Conservation (phyloP, 2,888 invertebrate species). For the Hetaerina titia region DNA sequence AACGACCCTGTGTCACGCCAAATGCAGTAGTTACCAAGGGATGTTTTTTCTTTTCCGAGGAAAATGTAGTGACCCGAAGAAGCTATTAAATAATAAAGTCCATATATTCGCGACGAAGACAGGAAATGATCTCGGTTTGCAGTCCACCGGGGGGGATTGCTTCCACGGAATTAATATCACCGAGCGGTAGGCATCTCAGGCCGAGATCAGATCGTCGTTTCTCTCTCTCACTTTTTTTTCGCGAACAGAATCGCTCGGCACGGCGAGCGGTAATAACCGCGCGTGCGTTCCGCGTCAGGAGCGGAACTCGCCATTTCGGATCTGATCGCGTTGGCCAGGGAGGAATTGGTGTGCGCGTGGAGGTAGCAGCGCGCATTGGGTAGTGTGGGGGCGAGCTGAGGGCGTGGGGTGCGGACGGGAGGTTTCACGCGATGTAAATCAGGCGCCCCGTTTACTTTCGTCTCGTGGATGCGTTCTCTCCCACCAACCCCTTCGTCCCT, state of each 20-base stretch:
- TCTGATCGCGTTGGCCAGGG: background rate
- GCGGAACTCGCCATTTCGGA: constrained; percentile 16
- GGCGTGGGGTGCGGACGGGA: background rate
- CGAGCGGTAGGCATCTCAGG: background rate
- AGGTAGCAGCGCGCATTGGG: background rate
- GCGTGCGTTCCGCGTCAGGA: background rate
- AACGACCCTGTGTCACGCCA: too few species aligned
- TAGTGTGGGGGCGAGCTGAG: background rate
- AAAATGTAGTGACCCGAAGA: too few species aligned
- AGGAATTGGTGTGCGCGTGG: background rate
- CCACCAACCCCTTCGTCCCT: too few species aligned
- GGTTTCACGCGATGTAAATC: constrained; percentile 12
- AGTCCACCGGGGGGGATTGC: background rate
- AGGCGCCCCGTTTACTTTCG: constrained; percentile 31
- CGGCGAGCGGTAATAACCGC: constrained; percentile 4
- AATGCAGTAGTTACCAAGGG: too few species aligned
- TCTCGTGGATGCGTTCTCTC: constrained; percentile 28
- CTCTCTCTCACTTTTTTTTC: background rate
- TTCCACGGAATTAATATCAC: background rate
- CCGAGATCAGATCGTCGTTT: background rate
- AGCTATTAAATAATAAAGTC: background rate
- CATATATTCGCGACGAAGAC: background rate
- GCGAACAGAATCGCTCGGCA: background rate
- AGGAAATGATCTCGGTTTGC: background rate
- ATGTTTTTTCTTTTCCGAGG: too few species aligned